phyloP scores from a whole-genome alignment of 2,888 invertebrate species.

The Epinotia brunnichana region DNA sequence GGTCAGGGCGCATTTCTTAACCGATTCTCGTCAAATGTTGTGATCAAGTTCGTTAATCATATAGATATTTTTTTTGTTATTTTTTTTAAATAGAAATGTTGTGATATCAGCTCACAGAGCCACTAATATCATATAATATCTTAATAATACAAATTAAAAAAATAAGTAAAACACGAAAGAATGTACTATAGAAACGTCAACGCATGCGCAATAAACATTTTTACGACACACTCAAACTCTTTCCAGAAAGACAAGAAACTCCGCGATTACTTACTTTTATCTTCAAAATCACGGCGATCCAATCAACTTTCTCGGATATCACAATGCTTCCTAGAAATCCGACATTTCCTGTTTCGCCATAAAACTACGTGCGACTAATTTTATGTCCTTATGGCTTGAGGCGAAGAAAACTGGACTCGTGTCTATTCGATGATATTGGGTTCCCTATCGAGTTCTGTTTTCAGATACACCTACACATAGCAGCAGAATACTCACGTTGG shows the following conservation, averaged over 20 bases:
- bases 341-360: constrained; percentile 33
- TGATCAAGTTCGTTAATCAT: too few species aligned
- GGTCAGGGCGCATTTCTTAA: too few species aligned
- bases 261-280: constrained; percentile 18
- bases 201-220: not conserved
- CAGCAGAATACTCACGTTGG: too few species aligned
- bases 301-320: constrained; percentile 37
- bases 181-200: not conserved
- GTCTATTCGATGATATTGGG: not conserved
- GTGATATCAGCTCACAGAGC: too few species aligned
- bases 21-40: too few species aligned
- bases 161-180: too few species aligned
- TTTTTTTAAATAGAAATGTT: too few species aligned
- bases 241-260: not conserved
- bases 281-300: constrained; percentile 15
- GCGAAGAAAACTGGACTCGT: constrained; percentile 29
- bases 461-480: too few species aligned
- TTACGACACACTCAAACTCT: not conserved
- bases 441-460: too few species aligned
- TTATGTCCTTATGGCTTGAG: constrained; percentile 27
- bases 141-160: too few species aligned
- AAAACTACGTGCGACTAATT: constrained; percentile 35
- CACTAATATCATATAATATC: too few species aligned
- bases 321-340: constrained; percentile 34
- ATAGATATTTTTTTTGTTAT: too few species aligned